A percentile compares a stretch with the other conserved stretches of the same genome.
These are phyloP conservation scores for Coturnix japonica DNA, from an alignment of 2,113 vertebrate species.

Conservation along the genomic window DNA sequence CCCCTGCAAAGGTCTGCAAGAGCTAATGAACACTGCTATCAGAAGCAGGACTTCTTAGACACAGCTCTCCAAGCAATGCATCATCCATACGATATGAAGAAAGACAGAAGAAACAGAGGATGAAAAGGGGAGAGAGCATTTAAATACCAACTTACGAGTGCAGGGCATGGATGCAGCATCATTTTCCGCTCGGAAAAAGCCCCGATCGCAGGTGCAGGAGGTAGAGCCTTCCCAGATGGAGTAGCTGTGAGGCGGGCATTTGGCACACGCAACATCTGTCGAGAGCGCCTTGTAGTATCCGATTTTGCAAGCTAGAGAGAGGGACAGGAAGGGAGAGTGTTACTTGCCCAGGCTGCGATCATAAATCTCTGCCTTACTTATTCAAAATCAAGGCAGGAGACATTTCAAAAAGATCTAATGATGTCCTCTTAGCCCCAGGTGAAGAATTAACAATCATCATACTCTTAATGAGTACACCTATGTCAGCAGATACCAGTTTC, in stretches of 20 bases:
- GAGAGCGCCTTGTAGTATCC: conserved; percentile 96
- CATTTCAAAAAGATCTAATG: conserved; percentile 53
- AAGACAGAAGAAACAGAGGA: neutral
- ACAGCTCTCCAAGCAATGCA: neutral
- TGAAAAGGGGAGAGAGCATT: neutral
- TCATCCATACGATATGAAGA: neutral
- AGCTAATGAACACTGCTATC: neutral
- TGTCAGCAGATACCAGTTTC: conserved; percentile 33
- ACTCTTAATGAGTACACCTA: conserved; percentile 7
- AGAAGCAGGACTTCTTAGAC: neutral
- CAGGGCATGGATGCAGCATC: conserved; percentile 95
- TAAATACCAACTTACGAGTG: conserved; percentile 87
- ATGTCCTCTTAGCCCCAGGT: conserved; percentile 50
- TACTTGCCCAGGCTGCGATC: neutral
- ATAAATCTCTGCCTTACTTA: conserved; percentile 33
- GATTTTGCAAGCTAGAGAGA: conserved; percentile 90
- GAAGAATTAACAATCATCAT: conserved; percentile 43
- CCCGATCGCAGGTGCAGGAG: conserved; percentile 93
- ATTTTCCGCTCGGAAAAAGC: conserved; percentile 91
- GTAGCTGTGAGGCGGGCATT: conserved; percentile 95
- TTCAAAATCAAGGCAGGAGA: conserved; percentile 35
- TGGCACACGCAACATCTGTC: conserved; percentile 88
- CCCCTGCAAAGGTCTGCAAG: neutral
- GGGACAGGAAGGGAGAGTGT: conserved; percentile 40
- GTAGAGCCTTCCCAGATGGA: conserved; percentile 93